These are phyloP conservation scores for Dendrocincla tyrannina DNA, from an alignment of 2,797 vertebrate species.

Conservation along the genomic window DNA sequence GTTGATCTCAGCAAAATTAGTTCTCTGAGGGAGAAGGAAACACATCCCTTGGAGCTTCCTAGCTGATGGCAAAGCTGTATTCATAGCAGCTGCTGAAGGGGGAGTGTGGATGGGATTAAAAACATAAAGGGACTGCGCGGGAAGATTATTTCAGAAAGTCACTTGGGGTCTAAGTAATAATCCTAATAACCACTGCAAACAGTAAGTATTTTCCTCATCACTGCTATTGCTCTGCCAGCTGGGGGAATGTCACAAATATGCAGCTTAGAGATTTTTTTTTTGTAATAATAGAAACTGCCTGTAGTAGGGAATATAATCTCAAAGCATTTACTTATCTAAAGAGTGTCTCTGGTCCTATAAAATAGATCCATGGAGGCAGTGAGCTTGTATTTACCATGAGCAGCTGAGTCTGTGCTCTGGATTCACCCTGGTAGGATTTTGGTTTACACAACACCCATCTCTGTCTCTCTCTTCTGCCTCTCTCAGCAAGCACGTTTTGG, in stretches of 20 bases:
- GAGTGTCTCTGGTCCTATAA: background rate
- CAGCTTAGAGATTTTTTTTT: constrained; percentile 21
- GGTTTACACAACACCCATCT: background rate
- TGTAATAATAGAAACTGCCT: constrained; percentile 29
- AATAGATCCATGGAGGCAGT: background rate
- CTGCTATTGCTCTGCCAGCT: constrained; percentile 14
- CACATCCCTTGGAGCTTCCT: fast-evolving
- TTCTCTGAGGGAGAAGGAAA: background rate
- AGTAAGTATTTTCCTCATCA: constrained; percentile 29
- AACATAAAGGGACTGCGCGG: background rate
- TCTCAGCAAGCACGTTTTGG: background rate
- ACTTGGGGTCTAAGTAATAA: constrained; percentile 49
- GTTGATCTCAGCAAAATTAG: background rate
- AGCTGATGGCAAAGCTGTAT: background rate
- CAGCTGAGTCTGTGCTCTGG: background rate
- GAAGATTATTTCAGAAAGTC: constrained; percentile 37
- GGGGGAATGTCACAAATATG: background rate
- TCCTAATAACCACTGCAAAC: constrained; percentile 51
- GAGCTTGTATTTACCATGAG: background rate
- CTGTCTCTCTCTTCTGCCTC: background rate
- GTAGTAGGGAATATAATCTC: constrained; percentile 21
- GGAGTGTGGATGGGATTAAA: background rate
- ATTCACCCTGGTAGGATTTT: background rate
- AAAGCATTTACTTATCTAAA: constrained; percentile 2
- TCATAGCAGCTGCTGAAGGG: background rate